A percentile compares a stretch with the other conserved stretches of the same genome.
Evolutionary conservation across 2,797 vertebrate genomes (phyloP).

Genomic region (Sebastes hubbsi): DNA sequence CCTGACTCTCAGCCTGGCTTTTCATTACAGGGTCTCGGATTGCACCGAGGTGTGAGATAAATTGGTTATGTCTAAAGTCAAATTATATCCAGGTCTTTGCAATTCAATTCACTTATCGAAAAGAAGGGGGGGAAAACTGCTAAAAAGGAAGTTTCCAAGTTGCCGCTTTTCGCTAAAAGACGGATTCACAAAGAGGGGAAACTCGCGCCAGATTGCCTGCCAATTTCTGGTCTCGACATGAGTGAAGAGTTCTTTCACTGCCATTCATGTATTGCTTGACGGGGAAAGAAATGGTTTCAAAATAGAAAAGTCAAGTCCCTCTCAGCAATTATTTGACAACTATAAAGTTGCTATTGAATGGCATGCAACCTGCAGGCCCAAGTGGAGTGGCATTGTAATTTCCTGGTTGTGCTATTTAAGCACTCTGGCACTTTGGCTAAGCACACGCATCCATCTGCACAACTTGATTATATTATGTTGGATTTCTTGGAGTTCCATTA

Average conservation of each 20-base stretch:
- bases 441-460: neutral
- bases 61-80: conserved; percentile 84
- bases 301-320: conserved; percentile 62
- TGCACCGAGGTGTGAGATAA: conserved; percentile 73
- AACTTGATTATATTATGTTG: neutral
- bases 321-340: conserved; percentile 53
- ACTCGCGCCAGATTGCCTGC: conserved; percentile 61
- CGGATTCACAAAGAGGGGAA: conserved; percentile 49
- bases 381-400: conserved; percentile 26
- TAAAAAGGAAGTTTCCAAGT: conserved; percentile 54
- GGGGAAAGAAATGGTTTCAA: conserved; percentile 59
- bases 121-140: conserved; percentile 40
- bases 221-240: conserved; percentile 62
- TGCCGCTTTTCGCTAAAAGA: conserved; percentile 55
- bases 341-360: conserved; percentile 37
- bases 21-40: conserved; percentile 73
- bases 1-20: conserved; percentile 58
- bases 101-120: conserved; percentile 76
- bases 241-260: conserved; percentile 35
- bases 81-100: conserved; percentile 79
- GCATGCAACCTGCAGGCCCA: conserved; percentile 21
- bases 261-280: conserved; percentile 59
- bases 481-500: conserved; percentile 15
- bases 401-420: conserved; percentile 17
- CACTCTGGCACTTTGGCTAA: conserved; percentile 1